A percentile compares a stretch with the other conserved stretches of the same genome.
Evolutionary conservation across 2,113 vertebrate genomes (phyloP).

Genomic region (Rhinogobius similis): DNA sequence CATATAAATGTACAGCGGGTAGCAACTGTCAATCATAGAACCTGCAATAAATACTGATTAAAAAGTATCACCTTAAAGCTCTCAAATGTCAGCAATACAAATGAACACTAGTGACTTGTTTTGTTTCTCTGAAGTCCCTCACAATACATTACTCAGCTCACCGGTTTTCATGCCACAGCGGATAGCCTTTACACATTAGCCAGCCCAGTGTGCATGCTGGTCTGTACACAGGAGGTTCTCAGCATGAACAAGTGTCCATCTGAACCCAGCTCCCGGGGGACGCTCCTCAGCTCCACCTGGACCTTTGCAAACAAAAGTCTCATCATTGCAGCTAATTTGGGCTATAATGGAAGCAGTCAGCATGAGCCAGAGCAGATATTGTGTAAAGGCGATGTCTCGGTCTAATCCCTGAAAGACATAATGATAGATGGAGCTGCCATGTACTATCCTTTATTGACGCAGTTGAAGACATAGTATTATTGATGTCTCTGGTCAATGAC

Average conservation of each 20-base stretch:
- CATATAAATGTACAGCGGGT: neutral
- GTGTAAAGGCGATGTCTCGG: slow-evolving; percentile 34
- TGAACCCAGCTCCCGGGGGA: slow-evolving; percentile 39
- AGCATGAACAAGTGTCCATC: slow-evolving; percentile 28
- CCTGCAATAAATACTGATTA: neutral
- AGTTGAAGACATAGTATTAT: slow-evolving; percentile 38
- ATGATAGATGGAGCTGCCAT: slow-evolving; percentile 9
- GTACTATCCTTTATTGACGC: slow-evolving; percentile 34
- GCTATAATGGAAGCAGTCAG: slow-evolving; percentile 48
- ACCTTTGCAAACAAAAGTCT: slow-evolving; percentile 50
- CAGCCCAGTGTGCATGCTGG: neutral
- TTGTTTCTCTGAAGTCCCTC: neutral
- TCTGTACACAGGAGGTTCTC: slow-evolving; percentile 4
- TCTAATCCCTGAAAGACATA: slow-evolving; percentile 28
- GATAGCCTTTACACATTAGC: neutral
- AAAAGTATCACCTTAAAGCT: neutral
- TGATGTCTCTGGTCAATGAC: slow-evolving; percentile 45
- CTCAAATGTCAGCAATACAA: neutral
- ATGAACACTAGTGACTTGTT: neutral
- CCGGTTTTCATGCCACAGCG: slow-evolving; percentile 1
- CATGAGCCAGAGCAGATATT: slow-evolving; percentile 13
- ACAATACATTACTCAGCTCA: neutral
- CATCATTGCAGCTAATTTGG: slow-evolving; percentile 66
- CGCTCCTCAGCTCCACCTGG: slow-evolving; percentile 43
- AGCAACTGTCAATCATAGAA: neutral